Evolutionary conservation across 1,140 invertebrate species (phyloP).

Genomic region (Eubasilissa regina): DNA sequence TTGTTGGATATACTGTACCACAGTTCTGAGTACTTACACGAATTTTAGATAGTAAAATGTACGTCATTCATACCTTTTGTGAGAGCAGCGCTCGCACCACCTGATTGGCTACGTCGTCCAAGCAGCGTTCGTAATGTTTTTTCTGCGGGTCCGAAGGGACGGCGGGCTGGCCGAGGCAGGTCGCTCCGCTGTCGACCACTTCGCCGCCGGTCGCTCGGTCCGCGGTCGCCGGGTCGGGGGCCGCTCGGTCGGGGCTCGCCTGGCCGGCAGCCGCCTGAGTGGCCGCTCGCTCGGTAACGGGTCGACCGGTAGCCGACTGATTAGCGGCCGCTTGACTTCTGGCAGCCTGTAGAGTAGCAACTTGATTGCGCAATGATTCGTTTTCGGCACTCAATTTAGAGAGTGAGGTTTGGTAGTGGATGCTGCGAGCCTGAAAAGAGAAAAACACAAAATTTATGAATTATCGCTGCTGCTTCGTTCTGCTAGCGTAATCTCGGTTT

Average conservation of each 20-base stretch:
- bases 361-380: constrained; percentile 77
- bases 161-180: background rate
- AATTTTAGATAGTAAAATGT: no score
- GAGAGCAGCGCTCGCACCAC: constrained; percentile 86
- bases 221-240: background rate
- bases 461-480: background rate
- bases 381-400: constrained; percentile 82
- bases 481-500: no score
- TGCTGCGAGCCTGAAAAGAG: constrained; percentile 77
- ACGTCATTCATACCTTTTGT: constrained; percentile 80
- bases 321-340: constrained; percentile 61
- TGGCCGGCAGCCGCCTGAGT: background rate
- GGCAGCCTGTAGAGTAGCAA: constrained; percentile 73
- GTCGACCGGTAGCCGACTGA: background rate
- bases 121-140: constrained; percentile 81
- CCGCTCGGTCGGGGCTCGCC: background rate
- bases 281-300: background rate
- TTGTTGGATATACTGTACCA: no score
- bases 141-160: constrained; percentile 15
- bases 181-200: no score
- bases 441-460: background rate
- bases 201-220: no score
- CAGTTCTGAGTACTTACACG: no score
- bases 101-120: constrained; percentile 86
- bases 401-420: constrained; percentile 82